Conservation (phyloP, 2,888 invertebrate genomes). For the Tanytarsus gracilentus region DNA sequence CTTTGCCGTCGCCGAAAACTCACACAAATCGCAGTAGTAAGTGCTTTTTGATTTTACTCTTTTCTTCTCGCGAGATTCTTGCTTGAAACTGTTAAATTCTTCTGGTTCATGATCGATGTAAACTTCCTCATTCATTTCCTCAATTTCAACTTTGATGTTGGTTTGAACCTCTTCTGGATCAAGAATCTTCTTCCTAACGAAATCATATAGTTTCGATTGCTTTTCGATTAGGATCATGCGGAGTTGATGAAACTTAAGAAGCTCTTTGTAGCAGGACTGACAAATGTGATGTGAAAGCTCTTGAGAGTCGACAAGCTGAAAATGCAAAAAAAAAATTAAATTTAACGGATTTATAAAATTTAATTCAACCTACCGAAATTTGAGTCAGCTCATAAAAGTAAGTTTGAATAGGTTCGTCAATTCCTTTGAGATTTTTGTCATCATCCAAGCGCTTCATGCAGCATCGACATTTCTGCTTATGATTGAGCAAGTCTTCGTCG, state of each 20-base stretch:
- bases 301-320: background rate
- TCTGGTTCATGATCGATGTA: background rate
- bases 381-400: background rate
- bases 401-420: background rate
- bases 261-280: too few relatives aligned
- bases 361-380: background rate
- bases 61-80: too few relatives aligned
- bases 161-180: too few relatives aligned
- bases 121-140: background rate
- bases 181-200: too few relatives aligned
- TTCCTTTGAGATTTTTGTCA: background rate
- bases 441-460: background rate
- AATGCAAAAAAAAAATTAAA: background rate
- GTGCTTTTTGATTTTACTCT: background rate
- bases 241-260: too few relatives aligned
- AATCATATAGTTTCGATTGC: too few relatives aligned
- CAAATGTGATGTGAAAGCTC: too few relatives aligned
- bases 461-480: background rate
- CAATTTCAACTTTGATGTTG: too few relatives aligned
- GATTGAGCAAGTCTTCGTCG: too few relatives aligned
- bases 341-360: background rate
- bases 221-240: too few relatives aligned
- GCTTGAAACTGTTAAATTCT: background rate
- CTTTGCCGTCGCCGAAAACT: background rate
- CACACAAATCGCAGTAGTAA: slow-evolving; percentile 5